Evolutionary conservation across 2,797 vertebrate genomes (phyloP).

Genomic region (Coreius guichenoti): DNA sequence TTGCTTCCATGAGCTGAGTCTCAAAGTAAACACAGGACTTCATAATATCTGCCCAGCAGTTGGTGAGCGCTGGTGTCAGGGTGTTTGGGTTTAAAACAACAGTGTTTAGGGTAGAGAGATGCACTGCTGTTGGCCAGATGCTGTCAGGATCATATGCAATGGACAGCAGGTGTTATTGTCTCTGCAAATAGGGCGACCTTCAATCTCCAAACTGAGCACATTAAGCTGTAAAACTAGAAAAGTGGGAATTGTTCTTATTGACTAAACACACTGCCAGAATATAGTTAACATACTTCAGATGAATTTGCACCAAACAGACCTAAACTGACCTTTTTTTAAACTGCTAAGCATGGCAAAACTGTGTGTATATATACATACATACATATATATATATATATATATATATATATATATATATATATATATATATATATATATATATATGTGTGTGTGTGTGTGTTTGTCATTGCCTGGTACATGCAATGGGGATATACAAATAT

Average conservation of each 20-base stretch:
- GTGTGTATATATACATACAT: not conserved
- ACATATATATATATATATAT: no score
- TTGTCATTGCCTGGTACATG: no score
- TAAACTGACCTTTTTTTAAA: not conserved
- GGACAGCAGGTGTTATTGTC: constrained; percentile 43
- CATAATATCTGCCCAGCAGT: not conserved
- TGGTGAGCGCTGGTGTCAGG: constrained; percentile 4
- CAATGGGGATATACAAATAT: no score
- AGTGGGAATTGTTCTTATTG: constrained; percentile 32
- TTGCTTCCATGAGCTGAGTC: constrained; percentile 6
- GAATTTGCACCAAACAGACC: not conserved
- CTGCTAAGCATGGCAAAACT: not conserved
- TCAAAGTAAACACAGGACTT: constrained; percentile 25
- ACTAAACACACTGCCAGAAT: constrained; percentile 10
- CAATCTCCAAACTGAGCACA: constrained; percentile 28
- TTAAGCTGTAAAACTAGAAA: constrained; percentile 44
- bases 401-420: no score
- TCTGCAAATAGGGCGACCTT: constrained; percentile 39
- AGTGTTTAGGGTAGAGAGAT: constrained; percentile 32
- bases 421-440: no score
- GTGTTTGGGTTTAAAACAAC: constrained; percentile 56
- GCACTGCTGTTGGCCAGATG: constrained; percentile 3
- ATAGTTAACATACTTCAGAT: not conserved
- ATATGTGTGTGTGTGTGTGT: no score
- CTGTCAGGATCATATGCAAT: constrained; percentile 13